Base-by-base conservation (phyloP, 2,113 vertebrate genomes). In the Pollimyrus isidori region DNA sequence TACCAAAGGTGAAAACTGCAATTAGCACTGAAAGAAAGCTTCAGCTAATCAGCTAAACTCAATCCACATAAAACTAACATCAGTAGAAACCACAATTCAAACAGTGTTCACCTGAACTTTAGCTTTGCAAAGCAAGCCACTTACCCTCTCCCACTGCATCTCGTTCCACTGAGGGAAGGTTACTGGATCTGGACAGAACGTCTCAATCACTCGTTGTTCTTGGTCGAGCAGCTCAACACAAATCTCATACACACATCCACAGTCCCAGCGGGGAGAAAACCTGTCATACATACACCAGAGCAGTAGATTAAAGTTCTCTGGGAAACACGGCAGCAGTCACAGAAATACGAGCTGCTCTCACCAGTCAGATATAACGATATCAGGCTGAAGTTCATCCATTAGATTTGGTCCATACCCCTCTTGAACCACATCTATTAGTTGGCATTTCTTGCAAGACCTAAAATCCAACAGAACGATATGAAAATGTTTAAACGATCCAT, bases 301-400 rank as follows among this genome's bases (percentile, higher is more conserved):
- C 26, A 45, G 21, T 19, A 49, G 42, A 46, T 48, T 21, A 48
- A 45, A 26, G 19, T 88, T 39, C 49, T 10, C 23, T 62, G 19
- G 49, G 9, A 76, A 30, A 69, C 49, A 83, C 1, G 3, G 48
- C 35, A 39, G 58, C 30, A 56, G 3, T 39, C 7, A 53, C 88
- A 82, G n/a, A 35, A 49, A 39, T 5, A 23, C 26, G 19, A 86
- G 88, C 9, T 39, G 30, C 46, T 3, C 94, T 95, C 76, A 96
- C 96, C 96, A 96, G 86, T 96, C 96, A 45, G 95, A 93, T 91
- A 96, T 93, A 48, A 88, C 87, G 90, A 96, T 96, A 49, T 92
- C 42, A 9, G 96, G 96, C 91, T 95, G 92, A 73, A 93, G 21
- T 1, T 91, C 3, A 91, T 96, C 95, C 93, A 96, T 95, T 11